A percentile compares a stretch with the other conserved stretches of the same genome.
Conservation (phyloP, 2,797 vertebrate genomes). For the Tadarida brasiliensis region DNA sequence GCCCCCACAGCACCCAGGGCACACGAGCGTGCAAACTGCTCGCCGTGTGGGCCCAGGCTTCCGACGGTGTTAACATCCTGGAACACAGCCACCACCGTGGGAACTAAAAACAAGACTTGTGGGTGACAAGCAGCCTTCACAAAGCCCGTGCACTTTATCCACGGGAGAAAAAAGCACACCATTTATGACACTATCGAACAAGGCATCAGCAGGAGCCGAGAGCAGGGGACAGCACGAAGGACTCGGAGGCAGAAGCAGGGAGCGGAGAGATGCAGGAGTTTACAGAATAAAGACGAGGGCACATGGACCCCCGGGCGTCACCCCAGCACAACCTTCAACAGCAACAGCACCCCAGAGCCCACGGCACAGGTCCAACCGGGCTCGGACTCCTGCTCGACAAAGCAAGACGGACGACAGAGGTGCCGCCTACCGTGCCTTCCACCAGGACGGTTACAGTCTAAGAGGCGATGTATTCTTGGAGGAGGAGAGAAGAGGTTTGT, state of each 20-base stretch:
- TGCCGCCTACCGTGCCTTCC: background rate
- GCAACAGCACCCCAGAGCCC: background rate
- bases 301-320: fast-evolving
- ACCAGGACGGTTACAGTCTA: background rate
- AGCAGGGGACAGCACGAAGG: background rate
- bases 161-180: background rate
- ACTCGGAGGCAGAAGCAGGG: background rate
- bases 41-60: conserved; percentile 42
- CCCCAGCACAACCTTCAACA: background rate
- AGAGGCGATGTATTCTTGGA: background rate
- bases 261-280: background rate
- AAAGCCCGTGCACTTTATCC: background rate
- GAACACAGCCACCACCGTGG: conserved; percentile 35
- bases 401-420: background rate
- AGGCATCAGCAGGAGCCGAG: background rate
- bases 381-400: background rate
- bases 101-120: conserved; percentile 32
- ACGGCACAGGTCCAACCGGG: background rate
- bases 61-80: background rate
- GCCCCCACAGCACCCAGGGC: background rate
- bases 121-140: background rate
- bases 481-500: background rate
- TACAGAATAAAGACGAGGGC: background rate
- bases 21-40: fast-evolving
- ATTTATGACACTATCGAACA: background rate